These are phyloP conservation scores for Chironomus tepperi DNA, from an alignment of 1,140 invertebrate genomes.

Conservation along the genomic window DNA sequence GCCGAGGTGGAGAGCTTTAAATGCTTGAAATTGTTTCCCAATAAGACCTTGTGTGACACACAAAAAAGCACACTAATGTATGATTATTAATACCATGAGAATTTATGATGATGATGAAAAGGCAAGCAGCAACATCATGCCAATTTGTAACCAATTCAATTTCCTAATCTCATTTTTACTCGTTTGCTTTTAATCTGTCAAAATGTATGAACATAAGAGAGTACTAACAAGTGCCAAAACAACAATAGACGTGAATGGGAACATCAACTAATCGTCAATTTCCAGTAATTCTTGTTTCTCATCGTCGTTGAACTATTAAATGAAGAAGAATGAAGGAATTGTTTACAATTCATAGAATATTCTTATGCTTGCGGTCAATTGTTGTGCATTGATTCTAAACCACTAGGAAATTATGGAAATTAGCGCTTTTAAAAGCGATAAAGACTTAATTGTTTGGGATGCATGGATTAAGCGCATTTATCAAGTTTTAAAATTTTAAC, in stretches of 20 bases:
- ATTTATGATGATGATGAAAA: background rate
- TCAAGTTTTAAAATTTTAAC: too few relatives aligned
- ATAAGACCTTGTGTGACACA: slow-evolving; percentile 12
- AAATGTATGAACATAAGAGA: too few relatives aligned
- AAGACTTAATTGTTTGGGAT: too few relatives aligned
- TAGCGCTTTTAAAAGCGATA: too few relatives aligned
- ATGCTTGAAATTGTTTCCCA: background rate
- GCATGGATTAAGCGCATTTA: too few relatives aligned
- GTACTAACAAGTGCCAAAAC: too few relatives aligned
- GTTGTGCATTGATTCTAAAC: background rate
- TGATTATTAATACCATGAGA: background rate
- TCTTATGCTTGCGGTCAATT: background rate
- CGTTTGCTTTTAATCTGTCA: too few relatives aligned
- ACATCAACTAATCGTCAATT: slow-evolving; percentile 8
- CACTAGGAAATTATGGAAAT: too few relatives aligned
- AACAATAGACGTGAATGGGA: background rate
- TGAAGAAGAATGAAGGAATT: background rate
- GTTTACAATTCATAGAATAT: too few relatives aligned
- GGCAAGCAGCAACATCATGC: too few relatives aligned
- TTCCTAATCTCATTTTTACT: background rate
- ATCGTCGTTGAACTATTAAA: background rate
- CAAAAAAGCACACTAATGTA: background rate
- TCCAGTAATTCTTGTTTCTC: background rate
- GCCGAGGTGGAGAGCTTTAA: slow-evolving; percentile 5
- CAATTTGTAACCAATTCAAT: background rate